These are phyloP conservation scores for Margaritifera margaritifera DNA, from an alignment of 2,888 invertebrate species.

Conservation along the genomic window DNA sequence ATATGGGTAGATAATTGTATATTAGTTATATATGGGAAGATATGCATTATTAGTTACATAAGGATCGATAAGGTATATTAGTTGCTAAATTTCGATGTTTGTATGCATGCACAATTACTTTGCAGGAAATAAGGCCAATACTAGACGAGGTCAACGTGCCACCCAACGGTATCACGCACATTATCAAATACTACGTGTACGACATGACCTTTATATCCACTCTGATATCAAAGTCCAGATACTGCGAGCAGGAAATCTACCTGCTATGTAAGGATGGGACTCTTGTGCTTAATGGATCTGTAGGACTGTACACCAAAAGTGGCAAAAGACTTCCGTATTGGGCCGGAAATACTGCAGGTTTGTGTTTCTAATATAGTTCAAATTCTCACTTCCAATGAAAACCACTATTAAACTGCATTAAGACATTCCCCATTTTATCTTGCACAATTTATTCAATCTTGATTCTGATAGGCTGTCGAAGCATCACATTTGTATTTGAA, in stretches of 20 bases:
- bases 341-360: constrained; percentile 23
- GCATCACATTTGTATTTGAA: too few species aligned
- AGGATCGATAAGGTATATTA: too few species aligned
- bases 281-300: constrained; percentile 5
- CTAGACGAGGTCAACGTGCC: constrained; percentile 17
- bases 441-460: too few species aligned
- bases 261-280: constrained; percentile 39
- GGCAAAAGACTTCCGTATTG: constrained; percentile 12
- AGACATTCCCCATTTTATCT: too few species aligned
- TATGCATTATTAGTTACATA: too few species aligned
- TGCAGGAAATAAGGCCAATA: constrained; percentile 31
- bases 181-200: constrained; percentile 38
- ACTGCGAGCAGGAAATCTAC: constrained; percentile 51
- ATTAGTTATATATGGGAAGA: too few species aligned
- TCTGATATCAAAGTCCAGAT: constrained; percentile 37
- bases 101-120: not conserved
- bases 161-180: constrained; percentile 13
- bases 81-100: too few species aligned
- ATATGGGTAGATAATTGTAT: too few species aligned
- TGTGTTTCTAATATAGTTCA: not conserved
- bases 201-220: constrained; percentile 14
- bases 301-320: constrained; percentile 19
- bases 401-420: not conserved
- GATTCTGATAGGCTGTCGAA: too few species aligned
- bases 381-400: not conserved